Percentiles rank a stretch among this genome's conserved stretches.
phyloP scores from a whole-genome alignment of 2,797 vertebrate genomes.

The Enteromius mattozi region DNA sequence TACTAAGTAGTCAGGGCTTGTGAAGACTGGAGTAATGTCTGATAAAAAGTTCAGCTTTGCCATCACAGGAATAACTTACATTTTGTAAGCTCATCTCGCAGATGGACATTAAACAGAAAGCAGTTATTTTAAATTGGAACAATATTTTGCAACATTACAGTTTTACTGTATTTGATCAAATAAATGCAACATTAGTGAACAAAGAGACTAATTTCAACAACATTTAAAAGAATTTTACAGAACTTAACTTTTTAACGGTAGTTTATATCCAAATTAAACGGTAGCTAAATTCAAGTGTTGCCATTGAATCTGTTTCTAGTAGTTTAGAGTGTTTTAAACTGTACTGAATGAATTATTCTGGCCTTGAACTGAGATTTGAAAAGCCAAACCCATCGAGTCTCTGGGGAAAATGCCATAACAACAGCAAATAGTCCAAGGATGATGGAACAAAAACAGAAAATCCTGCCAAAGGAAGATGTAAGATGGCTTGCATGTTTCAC shows the following conservation, averaged over 20 bases:
- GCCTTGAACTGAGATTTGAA: slow-evolving; percentile 60
- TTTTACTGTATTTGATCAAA: neutral
- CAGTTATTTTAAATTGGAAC: neutral
- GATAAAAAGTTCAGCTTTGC: neutral
- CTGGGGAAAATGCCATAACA: slow-evolving; percentile 72
- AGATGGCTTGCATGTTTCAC: slow-evolving; percentile 1
- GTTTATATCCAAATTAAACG: slow-evolving; percentile 2
- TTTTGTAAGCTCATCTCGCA: neutral
- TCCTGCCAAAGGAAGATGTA: slow-evolving; percentile 17
- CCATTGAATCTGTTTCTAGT: neutral
- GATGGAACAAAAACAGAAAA: slow-evolving; percentile 64
- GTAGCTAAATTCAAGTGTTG: slow-evolving; percentile 6
- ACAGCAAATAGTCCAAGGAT: slow-evolving; percentile 71
- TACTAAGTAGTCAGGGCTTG: neutral
- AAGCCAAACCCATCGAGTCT: slow-evolving; percentile 75
- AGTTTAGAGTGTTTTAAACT: slow-evolving; percentile 58
- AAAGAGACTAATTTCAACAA: neutral
- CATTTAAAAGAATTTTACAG: no score
- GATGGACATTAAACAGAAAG: neutral
- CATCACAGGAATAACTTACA: neutral
- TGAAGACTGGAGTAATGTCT: neutral
- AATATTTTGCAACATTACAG: neutral
- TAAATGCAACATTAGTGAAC: neutral
- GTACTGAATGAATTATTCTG: slow-evolving; percentile 66
- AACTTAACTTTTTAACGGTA: neutral